phyloP scores from a whole-genome alignment of 2,113 vertebrate species.

The Aramus guarauna region DNA sequence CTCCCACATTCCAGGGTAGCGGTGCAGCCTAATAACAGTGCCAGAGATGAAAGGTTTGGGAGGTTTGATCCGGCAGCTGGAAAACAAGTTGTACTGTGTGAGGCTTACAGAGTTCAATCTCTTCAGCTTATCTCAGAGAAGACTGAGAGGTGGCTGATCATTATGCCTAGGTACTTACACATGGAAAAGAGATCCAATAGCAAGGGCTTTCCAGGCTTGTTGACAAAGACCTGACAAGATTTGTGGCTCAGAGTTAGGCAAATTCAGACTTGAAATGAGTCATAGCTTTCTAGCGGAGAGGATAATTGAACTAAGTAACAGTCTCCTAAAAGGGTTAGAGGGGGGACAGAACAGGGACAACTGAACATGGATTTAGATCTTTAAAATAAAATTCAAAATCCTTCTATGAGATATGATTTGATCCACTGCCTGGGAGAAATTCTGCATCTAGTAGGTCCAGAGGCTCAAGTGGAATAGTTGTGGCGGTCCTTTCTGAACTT shows the following conservation, averaged over 20 bases:
- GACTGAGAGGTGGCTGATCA: not conserved
- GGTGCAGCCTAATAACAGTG: not conserved
- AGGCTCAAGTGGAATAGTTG: not conserved
- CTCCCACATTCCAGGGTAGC: not conserved
- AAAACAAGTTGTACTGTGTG: slow-evolving; percentile 1
- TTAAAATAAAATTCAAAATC: not conserved
- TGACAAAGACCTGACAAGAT: not conserved
- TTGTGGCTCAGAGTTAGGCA: not conserved
- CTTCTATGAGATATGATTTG: not conserved
- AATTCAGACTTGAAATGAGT: not conserved
- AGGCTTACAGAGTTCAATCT: not conserved
- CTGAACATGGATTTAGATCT: not conserved
- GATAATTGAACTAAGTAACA: not conserved
- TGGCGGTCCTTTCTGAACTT: not conserved
- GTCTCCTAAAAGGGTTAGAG: not conserved
- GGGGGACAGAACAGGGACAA: fast-evolving
- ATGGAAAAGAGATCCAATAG: not conserved
- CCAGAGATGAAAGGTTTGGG: slow-evolving; percentile 37
- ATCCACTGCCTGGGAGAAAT: not conserved
- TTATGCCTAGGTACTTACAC: not conserved
- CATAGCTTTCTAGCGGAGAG: not conserved
- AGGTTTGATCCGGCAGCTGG: not conserved
- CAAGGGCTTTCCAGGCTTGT: not conserved
- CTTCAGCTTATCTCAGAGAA: not conserved
- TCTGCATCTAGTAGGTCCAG: not conserved